A percentile compares a stretch with the other conserved stretches of the same genome.
Evolutionary conservation across 2,797 vertebrate species (phyloP).

Genomic region (Eulemur mongoz): DNA sequence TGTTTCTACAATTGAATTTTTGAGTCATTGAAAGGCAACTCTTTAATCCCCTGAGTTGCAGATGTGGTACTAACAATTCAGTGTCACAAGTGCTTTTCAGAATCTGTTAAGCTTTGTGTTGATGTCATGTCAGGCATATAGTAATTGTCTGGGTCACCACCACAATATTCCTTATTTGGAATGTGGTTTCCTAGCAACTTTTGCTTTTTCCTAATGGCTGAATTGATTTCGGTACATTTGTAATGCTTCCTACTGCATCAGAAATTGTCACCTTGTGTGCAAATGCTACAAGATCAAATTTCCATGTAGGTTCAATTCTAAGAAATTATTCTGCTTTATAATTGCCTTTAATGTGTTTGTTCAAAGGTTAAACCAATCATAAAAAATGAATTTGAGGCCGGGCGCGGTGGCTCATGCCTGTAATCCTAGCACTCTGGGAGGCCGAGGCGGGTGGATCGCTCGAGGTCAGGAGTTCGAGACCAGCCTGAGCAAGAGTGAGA

Average conservation of each 20-base stretch:
- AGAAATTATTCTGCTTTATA: conserved; percentile 47
- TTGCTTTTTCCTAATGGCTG: conserved; percentile 59
- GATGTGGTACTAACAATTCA: conserved; percentile 35
- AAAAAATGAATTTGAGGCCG: conserved; percentile 18
- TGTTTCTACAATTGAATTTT: neutral
- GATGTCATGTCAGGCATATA: conserved; percentile 70
- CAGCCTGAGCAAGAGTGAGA: too few species aligned
- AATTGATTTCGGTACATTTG: conserved; percentile 68
- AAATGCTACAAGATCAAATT: conserved; percentile 57
- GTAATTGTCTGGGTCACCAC: conserved; percentile 65
- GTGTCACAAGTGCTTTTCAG: conserved; percentile 59
- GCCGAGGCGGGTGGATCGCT: too few species aligned
- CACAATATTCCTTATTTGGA: conserved; percentile 70
- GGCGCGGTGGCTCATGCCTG: too few species aligned
- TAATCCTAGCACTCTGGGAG: too few species aligned
- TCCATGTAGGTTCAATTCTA: conserved; percentile 53
- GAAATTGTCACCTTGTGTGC: conserved; percentile 60
- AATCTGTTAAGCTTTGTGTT: conserved; percentile 65
- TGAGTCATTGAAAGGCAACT: neutral
- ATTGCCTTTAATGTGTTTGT: conserved; percentile 5
- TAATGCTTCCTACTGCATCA: conserved; percentile 66
- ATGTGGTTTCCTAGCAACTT: conserved; percentile 84
- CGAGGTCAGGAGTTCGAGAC: too few species aligned
- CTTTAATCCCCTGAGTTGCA: conserved; percentile 40
- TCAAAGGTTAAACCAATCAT: conserved; percentile 45